Conservation (phyloP, 2,113 vertebrate genomes). For the Colistium nudipinnis region DNA sequence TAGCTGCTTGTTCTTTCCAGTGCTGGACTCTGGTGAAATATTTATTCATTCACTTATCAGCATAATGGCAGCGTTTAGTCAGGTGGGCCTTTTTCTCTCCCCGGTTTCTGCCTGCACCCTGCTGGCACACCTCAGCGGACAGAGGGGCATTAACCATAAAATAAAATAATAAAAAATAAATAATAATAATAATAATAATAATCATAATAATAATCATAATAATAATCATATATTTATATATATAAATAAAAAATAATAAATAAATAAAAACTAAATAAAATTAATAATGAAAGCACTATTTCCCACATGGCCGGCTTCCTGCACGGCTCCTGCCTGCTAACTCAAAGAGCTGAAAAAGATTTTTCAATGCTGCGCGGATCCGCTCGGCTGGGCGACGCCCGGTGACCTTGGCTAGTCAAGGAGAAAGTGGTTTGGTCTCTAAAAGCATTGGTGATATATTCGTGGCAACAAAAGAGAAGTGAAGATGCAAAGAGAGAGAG, state of each 20-base stretch:
- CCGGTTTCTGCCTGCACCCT: constrained; percentile 20
- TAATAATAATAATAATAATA: too few species aligned
- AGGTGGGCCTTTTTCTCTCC: constrained; percentile 1
- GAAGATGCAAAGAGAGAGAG: not conserved
- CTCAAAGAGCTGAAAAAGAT: constrained; percentile 37
- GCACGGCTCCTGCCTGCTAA: constrained; percentile 1
- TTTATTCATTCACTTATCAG: constrained; percentile 1
- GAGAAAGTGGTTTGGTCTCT: constrained; percentile 29
- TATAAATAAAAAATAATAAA: too few species aligned
- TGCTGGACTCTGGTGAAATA: constrained; percentile 2
- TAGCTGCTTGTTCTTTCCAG: too few species aligned
- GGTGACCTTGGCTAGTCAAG: constrained; percentile 58
- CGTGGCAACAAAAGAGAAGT: not conserved
- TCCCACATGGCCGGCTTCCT: constrained; percentile 29
- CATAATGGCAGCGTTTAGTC: not conserved
- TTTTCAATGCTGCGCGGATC: constrained; percentile 27
- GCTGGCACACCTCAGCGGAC: constrained; percentile 28
- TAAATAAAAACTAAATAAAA: constrained; percentile 1
- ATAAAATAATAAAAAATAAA: constrained; percentile 7
- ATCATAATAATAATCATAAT: too few species aligned
- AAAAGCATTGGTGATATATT: constrained; percentile 11
- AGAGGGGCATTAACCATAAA: constrained; percentile 19
- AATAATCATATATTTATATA: not conserved
- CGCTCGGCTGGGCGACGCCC: constrained; percentile 39
- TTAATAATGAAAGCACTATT: constrained; percentile 14